A percentile compares a stretch with the other conserved stretches of the same genome.
Conservation (phyloP, 2,797 vertebrate species). For the Danio choprae region DNA sequence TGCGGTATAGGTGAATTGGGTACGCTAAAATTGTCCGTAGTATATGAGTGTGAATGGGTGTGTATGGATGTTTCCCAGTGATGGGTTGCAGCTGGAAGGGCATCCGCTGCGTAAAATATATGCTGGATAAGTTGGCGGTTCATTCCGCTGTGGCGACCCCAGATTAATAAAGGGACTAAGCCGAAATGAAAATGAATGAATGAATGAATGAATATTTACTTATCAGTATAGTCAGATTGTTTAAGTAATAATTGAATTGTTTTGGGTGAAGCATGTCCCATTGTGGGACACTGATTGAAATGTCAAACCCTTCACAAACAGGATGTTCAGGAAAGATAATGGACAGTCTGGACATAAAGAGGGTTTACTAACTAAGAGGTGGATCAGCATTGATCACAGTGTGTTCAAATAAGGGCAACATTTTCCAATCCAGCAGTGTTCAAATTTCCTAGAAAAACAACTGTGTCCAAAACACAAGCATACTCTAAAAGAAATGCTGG, state of each 20-base stretch:
- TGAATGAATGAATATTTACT: not conserved
- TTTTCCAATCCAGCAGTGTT: conserved; percentile 16
- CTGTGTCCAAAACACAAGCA: not conserved
- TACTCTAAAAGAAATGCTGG: not conserved
- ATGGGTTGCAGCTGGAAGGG: too few species aligned
- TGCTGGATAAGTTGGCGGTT: too few species aligned
- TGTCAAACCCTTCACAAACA: not conserved
- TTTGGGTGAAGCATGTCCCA: not conserved
- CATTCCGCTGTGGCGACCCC: too few species aligned
- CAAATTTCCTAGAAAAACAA: not conserved
- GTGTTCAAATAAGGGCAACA: conserved; percentile 36
- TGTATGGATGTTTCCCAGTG: too few species aligned
- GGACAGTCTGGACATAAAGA: conserved; percentile 14
- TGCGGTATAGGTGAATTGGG: too few species aligned
- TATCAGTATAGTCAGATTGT: not conserved
- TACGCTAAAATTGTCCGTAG: too few species aligned
- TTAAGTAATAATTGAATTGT: not conserved
- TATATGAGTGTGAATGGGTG: too few species aligned
- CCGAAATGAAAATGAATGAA: too few species aligned
- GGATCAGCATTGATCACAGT: conserved; percentile 26
- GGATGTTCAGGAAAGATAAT: conserved; percentile 27
- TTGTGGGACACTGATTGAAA: not conserved
- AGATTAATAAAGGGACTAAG: too few species aligned
- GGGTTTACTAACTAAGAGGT: conserved; percentile 6
- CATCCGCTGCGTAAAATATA: too few species aligned